Base-by-base conservation (phyloP, 2,113 vertebrate genomes). In the Cacatua alba region DNA sequence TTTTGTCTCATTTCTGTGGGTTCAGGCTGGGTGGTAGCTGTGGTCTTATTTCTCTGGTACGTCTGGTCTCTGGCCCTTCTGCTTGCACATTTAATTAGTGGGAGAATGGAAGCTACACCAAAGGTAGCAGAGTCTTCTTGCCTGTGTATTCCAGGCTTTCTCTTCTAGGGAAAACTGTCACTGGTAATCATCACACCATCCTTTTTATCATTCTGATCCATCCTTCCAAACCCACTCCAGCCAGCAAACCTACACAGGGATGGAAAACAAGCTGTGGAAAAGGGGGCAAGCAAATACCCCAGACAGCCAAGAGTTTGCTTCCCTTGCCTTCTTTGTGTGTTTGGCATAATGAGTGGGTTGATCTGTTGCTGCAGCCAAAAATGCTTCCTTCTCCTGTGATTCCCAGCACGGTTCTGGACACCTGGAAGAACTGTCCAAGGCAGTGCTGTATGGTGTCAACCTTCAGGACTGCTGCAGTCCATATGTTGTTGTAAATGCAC, bases 381-480 rank as follows among this genome's bases (percentile, higher is more conserved):
- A 17, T 39, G 8, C 20, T 70, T 52, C 77, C 52, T 75, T 51
- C 17, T 37, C 31, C 29, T 55, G 51, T 41, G 10, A 1, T 17
- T 14, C 60, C 65, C 51, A 55, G 3, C 1, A 0, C 2, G 1
- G 17, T 9, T 71, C 44, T 77, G 78, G 82, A 3, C 31, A 10
- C 29, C 37, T 44, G 49, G 24, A 62, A 72, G 63, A 29, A 0
- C 35, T 17, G 3, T 0, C 43, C 15, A 46, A 39, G 37, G 35
- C 46, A 7, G 33, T 16, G 74, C 62, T 51, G 0, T 9, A 2
- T 39, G 53, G 39, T 33, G 18, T 55, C 48, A 43, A 2, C 43
- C 26, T 63, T 23, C 5, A 37, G 71, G 43, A 1, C 8, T 28
- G 35, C 81, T 55, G 77, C 33, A 29, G 37, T 59, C 46, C 35